A percentile compares a stretch with the other conserved stretches of the same genome.
Conservation (phyloP, 2,113 vertebrate species). For the Barnardius zonarius region DNA sequence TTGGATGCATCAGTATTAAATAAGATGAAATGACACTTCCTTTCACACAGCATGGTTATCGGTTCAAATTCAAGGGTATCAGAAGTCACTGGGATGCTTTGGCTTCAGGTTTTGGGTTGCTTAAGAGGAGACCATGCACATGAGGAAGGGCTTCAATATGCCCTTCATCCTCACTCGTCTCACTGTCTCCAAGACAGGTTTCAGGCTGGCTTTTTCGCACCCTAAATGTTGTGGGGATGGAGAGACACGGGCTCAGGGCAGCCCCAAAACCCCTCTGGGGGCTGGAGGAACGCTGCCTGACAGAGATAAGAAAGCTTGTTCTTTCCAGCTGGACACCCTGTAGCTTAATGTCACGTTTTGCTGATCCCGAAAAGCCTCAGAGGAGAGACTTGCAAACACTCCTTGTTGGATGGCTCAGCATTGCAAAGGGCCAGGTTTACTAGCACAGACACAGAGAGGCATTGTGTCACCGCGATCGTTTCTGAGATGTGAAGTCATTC, state of each 20-base stretch:
- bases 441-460: neutral
- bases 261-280: neutral
- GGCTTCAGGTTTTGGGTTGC: neutral
- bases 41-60: rapidly evolving
- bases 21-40: neutral
- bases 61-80: neutral
- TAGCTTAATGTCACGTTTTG: neutral
- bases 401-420: neutral
- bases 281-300: neutral
- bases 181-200: neutral
- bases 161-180: neutral
- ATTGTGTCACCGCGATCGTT: neutral
- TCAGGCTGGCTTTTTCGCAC: neutral
- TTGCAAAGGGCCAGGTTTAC: neutral
- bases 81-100: neutral
- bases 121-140: rapidly evolving
- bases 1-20: neutral
- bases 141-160: neutral
- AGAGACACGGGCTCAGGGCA: neutral
- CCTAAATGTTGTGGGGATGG: rapidly evolving
- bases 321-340: neutral
- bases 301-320: neutral
- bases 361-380: neutral
- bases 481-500: neutral
- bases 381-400: neutral